These are phyloP conservation scores for Cactoblastis cactorum DNA, from an alignment of 2,888 invertebrate species.

Conservation along the genomic window DNA sequence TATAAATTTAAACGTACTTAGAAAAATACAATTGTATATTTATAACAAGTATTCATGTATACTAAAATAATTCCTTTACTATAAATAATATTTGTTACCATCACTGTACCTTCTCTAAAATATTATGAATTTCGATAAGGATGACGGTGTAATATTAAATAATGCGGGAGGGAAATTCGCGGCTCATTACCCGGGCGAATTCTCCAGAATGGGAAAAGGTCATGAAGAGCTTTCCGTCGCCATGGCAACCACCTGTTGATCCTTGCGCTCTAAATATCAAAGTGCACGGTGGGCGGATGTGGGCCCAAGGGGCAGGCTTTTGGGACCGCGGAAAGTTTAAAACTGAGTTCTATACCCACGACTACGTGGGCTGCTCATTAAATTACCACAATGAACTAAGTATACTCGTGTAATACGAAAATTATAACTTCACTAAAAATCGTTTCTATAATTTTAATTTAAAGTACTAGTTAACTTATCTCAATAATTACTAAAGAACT, in stretches of 20 bases:
- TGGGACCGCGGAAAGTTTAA: constrained; percentile 1
- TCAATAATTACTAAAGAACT: too few species aligned
- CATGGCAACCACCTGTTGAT: constrained; percentile 63
- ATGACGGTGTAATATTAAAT: constrained; percentile 19
- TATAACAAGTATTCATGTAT: too few species aligned
- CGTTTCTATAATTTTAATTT: too few species aligned
- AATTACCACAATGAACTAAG: background rate
- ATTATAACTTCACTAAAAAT: background rate
- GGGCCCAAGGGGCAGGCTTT: constrained; percentile 21
- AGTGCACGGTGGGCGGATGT: constrained; percentile 33
- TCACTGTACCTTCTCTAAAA: background rate
- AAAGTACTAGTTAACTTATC: too few species aligned
- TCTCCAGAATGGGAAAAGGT: constrained; percentile 46
- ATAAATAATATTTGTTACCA: background rate
- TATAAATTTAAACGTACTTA: too few species aligned
- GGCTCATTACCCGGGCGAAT: constrained; percentile 16
- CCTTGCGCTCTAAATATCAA: constrained; percentile 46
- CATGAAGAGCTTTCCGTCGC: constrained; percentile 41
- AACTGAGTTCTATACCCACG: background rate
- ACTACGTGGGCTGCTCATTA: background rate
- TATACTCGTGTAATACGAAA: background rate
- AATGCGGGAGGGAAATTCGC: constrained; percentile 14
- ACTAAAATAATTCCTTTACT: background rate
- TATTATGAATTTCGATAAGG: background rate
- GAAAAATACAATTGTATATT: too few species aligned